phyloP scores from a whole-genome alignment of 1,140 invertebrate genomes.

The Trachelipus rathkii region DNA sequence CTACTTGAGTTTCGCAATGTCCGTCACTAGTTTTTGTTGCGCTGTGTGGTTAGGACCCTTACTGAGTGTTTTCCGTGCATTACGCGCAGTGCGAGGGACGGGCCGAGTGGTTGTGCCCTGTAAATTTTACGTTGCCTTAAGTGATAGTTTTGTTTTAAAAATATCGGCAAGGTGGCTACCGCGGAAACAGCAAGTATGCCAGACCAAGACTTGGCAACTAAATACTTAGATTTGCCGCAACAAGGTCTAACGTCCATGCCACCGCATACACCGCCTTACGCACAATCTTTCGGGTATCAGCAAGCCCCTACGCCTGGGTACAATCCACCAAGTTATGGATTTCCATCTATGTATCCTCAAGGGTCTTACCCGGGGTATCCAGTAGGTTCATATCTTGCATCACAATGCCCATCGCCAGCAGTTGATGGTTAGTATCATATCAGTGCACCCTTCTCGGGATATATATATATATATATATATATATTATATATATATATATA shows the following conservation, averaged over 20 bases:
- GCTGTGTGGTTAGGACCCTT: neutral
- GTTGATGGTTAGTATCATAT: constrained; percentile 39
- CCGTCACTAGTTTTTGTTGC: neutral
- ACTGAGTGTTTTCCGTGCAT: neutral
- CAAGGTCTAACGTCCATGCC: constrained; percentile 38
- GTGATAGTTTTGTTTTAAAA: neutral
- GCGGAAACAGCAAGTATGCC: constrained; percentile 41
- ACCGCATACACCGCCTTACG: constrained; percentile 43
- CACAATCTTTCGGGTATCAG: constrained; percentile 43
- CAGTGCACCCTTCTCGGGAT: no score
- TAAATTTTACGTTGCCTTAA: neutral
- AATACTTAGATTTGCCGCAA: constrained; percentile 42
- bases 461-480: no score
- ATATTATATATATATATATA: no score
- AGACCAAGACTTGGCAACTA: constrained; percentile 43
- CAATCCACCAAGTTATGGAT: constrained; percentile 42
- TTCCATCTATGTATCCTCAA: constrained; percentile 42
- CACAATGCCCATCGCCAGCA: constrained; percentile 42
- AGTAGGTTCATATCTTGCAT: constrained; percentile 38
- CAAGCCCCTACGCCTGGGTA: constrained; percentile 43
- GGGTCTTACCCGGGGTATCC: constrained; percentile 42
- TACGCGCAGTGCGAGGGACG: neutral
- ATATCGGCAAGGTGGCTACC: constrained; percentile 35
- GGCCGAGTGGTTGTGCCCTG: neutral
- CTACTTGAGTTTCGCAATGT: constrained; percentile 2